phyloP scores from a whole-genome alignment of 2,113 vertebrate genomes.

The Poeciliopsis prolifica region DNA sequence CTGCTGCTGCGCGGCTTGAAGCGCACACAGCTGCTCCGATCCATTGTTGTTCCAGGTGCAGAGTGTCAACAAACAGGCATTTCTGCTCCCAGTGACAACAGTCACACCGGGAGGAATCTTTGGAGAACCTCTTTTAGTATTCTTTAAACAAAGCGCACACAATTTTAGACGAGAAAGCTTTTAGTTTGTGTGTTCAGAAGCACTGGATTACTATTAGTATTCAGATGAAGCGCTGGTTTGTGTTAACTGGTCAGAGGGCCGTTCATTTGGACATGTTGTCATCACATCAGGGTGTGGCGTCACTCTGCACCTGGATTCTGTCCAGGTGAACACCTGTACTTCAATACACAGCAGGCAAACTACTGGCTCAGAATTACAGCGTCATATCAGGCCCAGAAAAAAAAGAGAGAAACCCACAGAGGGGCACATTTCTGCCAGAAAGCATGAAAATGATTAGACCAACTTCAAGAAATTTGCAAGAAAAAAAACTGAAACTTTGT shows the following conservation, averaged over 20 bases:
- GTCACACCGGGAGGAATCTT: neutral
- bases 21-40: slow-evolving; percentile 66
- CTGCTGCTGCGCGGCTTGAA: slow-evolving; percentile 62
- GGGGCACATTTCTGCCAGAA: too few species aligned
- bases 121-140: neutral
- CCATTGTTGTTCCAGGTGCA: slow-evolving; percentile 73
- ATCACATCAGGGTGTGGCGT: neutral
- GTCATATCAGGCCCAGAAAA: too few species aligned
- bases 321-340: neutral
- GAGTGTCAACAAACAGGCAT: slow-evolving; percentile 45
- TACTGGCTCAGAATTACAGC: neutral
- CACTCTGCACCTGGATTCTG: neutral
- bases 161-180: neutral
- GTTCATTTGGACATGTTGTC: neutral
- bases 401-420: too few species aligned
- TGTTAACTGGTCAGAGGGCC: neutral
- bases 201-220: neutral
- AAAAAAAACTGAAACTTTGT: too few species aligned
- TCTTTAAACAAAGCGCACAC: neutral
- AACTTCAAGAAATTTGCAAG: too few species aligned
- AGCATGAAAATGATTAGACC: too few species aligned
- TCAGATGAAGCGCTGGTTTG: neutral
- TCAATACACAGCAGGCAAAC: neutral
- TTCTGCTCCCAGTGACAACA: neutral
- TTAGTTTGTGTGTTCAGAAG: neutral